These are phyloP conservation scores for Noctuana brunneofusca DNA, from an alignment of 2,888 invertebrate species.

Conservation along the genomic window DNA sequence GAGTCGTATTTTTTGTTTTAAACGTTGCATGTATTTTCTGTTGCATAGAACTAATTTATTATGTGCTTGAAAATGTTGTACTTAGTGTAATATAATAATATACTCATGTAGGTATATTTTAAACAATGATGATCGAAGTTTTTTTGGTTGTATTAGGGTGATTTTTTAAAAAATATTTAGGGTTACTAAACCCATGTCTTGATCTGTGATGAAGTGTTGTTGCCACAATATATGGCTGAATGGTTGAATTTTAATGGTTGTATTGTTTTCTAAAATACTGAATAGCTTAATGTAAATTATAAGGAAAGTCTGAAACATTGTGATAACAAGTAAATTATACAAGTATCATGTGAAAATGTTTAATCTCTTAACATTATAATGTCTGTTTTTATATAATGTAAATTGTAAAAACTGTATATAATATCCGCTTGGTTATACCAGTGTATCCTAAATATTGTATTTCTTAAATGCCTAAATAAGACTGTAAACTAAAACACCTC, in stretches of 20 bases:
- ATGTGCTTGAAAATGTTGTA: neutral
- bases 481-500: neutral
- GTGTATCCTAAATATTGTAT: neutral
- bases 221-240: constrained; percentile 45
- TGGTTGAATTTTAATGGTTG: constrained; percentile 39
- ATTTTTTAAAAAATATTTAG: constrained; percentile 9
- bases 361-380: neutral
- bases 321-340: constrained; percentile 63
- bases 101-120: neutral
- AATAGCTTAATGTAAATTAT: constrained; percentile 49
- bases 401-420: constrained; percentile 5
- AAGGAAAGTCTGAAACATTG: constrained; percentile 67
- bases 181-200: constrained; percentile 39
- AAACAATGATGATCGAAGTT: neutral
- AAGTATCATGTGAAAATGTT: constrained; percentile 44
- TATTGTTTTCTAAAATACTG: constrained; percentile 47
- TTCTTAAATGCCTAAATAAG: neutral
- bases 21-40: constrained; percentile 14
- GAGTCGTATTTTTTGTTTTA: constrained; percentile 9
- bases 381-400: constrained; percentile 4
- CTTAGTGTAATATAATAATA: constrained; percentile 2
- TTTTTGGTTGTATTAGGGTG: neutral
- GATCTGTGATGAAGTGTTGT: constrained; percentile 58
- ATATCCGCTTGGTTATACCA: neutral
- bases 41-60: constrained; percentile 4